phyloP scores from a whole-genome alignment of 2,888 invertebrate species.

The Scelioninae gen. 1 region DNA sequence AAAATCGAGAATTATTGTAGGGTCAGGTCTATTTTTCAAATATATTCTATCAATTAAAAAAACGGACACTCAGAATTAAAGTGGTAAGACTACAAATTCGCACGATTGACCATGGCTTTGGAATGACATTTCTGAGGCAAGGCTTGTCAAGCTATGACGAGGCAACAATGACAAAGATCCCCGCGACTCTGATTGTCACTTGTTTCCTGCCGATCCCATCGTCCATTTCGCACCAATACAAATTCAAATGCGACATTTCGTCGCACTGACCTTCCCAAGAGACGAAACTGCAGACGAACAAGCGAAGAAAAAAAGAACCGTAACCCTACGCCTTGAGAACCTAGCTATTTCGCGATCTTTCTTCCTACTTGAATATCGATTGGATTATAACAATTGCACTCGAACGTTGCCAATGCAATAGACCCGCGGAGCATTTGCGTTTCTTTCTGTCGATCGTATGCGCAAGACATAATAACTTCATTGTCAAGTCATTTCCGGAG shows the following conservation, averaged over 20 bases:
- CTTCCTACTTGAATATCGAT: constrained; percentile 72
- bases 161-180: constrained; percentile 78
- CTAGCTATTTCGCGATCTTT: constrained; percentile 47
- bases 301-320: constrained; percentile 62
- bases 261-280: constrained; percentile 46
- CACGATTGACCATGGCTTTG: constrained; percentile 72
- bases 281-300: constrained; percentile 40
- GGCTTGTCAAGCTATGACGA: constrained; percentile 77
- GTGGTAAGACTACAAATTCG: constrained; percentile 73
- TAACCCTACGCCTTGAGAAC: constrained; percentile 84
- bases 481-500: constrained; percentile 81
- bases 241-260: constrained; percentile 78
- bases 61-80: no score
- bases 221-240: constrained; percentile 70
- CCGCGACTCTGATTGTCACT: constrained; percentile 82
- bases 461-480: constrained; percentile 75
- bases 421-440: constrained; percentile 51
- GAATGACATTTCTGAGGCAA: constrained; percentile 72
- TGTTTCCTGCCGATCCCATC: constrained; percentile 80
- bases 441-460: constrained; percentile 49
- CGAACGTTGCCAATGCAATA: constrained; percentile 43
- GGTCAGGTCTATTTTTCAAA: no score
- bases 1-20: not conserved
- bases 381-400: constrained; percentile 69
- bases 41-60: no score